These are phyloP conservation scores for Drosophila koepferae DNA, from an alignment of 2,888 invertebrate genomes.

Conservation along the genomic window DNA sequence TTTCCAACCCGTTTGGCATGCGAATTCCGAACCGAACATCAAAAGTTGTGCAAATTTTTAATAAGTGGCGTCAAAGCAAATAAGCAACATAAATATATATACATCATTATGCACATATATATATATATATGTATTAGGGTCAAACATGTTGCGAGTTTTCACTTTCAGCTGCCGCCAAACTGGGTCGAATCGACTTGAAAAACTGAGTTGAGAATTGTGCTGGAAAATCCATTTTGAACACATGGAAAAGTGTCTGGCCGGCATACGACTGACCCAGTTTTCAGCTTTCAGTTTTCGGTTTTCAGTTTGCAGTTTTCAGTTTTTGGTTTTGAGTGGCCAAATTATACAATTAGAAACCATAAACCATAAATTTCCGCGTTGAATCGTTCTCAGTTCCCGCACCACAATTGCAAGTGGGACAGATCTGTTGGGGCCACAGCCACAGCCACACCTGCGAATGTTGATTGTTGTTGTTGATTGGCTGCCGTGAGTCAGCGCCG, in stretches of 20 bases:
- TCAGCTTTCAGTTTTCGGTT: not conserved
- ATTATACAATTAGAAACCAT: constrained; percentile 57
- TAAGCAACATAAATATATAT: constrained; percentile 41
- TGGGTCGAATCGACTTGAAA: constrained; percentile 49
- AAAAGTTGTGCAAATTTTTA: constrained; percentile 58
- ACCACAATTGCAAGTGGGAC: constrained; percentile 39
- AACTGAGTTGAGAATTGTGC: constrained; percentile 39
- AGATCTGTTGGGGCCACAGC: constrained; percentile 69
- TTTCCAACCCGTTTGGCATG: constrained; percentile 77
- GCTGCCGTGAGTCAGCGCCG: constrained; percentile 60
- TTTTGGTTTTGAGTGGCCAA: constrained; percentile 24
- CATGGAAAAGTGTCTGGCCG: constrained; percentile 24
- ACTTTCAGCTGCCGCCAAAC: constrained; percentile 64
- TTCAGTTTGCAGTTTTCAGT: not conserved
- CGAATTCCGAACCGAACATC: constrained; percentile 46
- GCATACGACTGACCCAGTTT: constrained; percentile 55
- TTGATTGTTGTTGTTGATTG: constrained; percentile 32
- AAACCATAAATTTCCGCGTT: constrained; percentile 73
- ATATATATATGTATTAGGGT: constrained; percentile 70
- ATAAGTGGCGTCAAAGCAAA: constrained; percentile 48
- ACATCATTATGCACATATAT: too few relatives aligned
- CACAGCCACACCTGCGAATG: constrained; percentile 80
- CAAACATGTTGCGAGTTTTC: constrained; percentile 67
- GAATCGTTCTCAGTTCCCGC: constrained; percentile 50
- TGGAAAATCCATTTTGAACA: constrained; percentile 46